These are phyloP conservation scores for Syncerus caffer DNA, from an alignment of 2,797 vertebrate species.

Conservation along the genomic window DNA sequence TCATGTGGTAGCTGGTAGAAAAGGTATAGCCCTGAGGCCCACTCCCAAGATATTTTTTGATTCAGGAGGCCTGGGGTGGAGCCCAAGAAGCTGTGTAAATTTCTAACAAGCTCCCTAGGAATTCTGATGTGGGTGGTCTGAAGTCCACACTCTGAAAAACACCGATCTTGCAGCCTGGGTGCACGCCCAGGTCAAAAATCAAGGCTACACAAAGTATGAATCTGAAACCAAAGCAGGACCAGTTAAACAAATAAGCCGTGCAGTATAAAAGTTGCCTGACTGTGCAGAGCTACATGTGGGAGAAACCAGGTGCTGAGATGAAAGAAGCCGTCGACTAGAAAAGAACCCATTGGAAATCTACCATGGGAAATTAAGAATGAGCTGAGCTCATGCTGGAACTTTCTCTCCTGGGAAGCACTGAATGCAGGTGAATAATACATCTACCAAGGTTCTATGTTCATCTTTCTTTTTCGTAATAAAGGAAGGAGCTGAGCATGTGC, in stretches of 20 bases:
- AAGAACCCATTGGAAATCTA: slow-evolving; percentile 65
- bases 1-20: neutral
- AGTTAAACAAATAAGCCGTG: slow-evolving; percentile 64
- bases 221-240: slow-evolving; percentile 56
- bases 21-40: neutral
- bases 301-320: slow-evolving; percentile 70
- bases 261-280: neutral
- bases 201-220: slow-evolving; percentile 40
- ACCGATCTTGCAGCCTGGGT: slow-evolving; percentile 3
- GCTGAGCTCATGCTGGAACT: slow-evolving; percentile 66
- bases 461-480: neutral
- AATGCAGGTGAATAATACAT: slow-evolving; percentile 70
- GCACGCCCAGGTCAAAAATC: slow-evolving; percentile 50
- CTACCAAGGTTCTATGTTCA: slow-evolving; percentile 51
- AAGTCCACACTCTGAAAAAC: slow-evolving; percentile 39
- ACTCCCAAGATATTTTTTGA: slow-evolving; percentile 7
- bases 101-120: slow-evolving; percentile 6
- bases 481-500: slow-evolving; percentile 38
- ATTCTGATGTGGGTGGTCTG: slow-evolving; percentile 54
- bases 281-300: slow-evolving; percentile 48
- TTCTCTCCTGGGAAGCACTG: slow-evolving; percentile 60
- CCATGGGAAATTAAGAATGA: slow-evolving; percentile 64
- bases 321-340: slow-evolving; percentile 65
- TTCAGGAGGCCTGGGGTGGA: slow-evolving; percentile 17
- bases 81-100: neutral